Base-by-base conservation (phyloP, 2,888 invertebrate species). In the Drosophila diplacantha region DNA sequence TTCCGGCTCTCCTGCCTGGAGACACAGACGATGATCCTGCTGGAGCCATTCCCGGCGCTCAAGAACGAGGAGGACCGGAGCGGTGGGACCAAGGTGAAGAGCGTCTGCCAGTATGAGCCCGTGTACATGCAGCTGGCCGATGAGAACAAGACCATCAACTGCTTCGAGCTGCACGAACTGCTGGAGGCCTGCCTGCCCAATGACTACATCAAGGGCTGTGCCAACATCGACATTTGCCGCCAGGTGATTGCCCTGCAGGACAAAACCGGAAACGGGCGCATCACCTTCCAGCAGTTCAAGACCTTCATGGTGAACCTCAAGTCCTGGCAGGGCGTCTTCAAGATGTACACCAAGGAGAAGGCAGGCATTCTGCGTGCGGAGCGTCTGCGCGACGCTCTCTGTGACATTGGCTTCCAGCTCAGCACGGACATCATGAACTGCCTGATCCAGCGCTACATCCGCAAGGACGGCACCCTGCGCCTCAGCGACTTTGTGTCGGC, bases 121-220 rank as follows among this genome's bases (percentile, higher is more conserved):
- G 94, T 96, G 3, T 97, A 97, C 85, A 89, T 96, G 63, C 96
- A 96, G 85, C 87, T 96, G 68, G 96, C 96, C 0, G 96, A 97
- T 86, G 96, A 97, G 84, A 96, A 96, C 85, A 89, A 88, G 76
- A 95, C 96, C 0, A 95, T 97, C 26, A 96, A 96, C 82, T 94
- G 96, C 5, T 97, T 96, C 85, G 96, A 96, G 86, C 90, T 97
- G 6, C 96, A 96, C 87, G 97, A 97, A 85, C 89, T 97, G 18
- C 88, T 97, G 29, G 96, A 97, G 82, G 95, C 95, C 2, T 96
- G 96, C 87, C 90, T 97, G 59, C 97, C 96, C 0, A 97, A 97
- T 86, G 96, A 97, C 89, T 97, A 96, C 81, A 96, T 97, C 73
- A 97, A 96, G 85, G 96, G 96, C 78, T 96, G 96, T 87, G 96